Evolutionary conservation across 2,797 vertebrate genomes (phyloP).

Genomic region (Bufotes viridis): DNA sequence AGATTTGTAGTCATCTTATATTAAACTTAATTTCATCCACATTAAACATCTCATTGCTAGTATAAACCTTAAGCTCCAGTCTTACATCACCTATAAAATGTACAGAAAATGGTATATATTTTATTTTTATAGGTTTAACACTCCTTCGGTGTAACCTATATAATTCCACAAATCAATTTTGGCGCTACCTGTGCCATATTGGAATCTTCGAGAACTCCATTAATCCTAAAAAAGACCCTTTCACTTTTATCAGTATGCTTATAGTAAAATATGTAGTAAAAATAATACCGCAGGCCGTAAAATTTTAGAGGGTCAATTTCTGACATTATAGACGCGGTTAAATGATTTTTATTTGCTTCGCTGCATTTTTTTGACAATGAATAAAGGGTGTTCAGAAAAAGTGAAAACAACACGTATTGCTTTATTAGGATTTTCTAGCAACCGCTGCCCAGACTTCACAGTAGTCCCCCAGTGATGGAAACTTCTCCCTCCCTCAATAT

Average conservation of each 20-base stretch:
- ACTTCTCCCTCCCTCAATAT: conserved; percentile 27
- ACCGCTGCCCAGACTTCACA: conserved; percentile 22
- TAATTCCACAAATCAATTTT: conserved; percentile 28
- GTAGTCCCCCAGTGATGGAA: conserved; percentile 33
- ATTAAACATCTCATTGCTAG: not conserved
- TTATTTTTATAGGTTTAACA: not conserved
- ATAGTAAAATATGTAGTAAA: conserved; percentile 48
- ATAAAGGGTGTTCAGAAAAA: conserved; percentile 25
- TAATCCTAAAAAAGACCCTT: conserved; percentile 30
- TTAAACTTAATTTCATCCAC: not conserved
- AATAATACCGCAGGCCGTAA: conserved; percentile 44
- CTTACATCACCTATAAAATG: conserved; percentile 4
- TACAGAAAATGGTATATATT: not conserved
- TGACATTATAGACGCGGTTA: conserved; percentile 30
- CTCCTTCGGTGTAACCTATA: not conserved
- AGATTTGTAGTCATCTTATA: not conserved
- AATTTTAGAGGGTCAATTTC: conserved; percentile 36
- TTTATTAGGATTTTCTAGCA: conserved; percentile 24
- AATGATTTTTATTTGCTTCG: conserved; percentile 50
- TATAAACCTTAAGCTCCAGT: not conserved
- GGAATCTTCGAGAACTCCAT: conserved; percentile 33
- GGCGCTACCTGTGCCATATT: conserved; percentile 39
- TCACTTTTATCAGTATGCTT: conserved; percentile 14
- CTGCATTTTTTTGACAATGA: conserved; percentile 16
- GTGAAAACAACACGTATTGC: conserved; percentile 45